phyloP scores from a whole-genome alignment of 2,888 invertebrate genomes.

The Phrixothrix hirtus region DNA sequence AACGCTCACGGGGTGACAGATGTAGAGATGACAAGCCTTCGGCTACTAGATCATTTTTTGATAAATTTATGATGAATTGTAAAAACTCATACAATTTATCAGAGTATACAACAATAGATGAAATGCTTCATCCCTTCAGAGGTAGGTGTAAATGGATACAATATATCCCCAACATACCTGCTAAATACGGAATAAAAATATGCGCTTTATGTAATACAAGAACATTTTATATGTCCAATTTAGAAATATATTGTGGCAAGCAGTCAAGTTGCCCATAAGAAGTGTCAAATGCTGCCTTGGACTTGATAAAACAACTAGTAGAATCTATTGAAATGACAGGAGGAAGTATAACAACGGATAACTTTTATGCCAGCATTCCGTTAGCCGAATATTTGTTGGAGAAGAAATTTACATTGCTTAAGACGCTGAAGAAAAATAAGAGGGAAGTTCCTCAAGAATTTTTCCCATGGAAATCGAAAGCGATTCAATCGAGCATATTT shows the following conservation, averaged over 20 bases:
- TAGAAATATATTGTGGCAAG: background rate
- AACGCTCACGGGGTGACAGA: background rate
- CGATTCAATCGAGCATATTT: too few species aligned
- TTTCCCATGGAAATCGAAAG: too few species aligned
- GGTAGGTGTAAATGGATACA: slow-evolving; percentile 2
- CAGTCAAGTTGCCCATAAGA: background rate
- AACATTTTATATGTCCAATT: too few species aligned
- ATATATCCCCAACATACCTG: slow-evolving; percentile 1
- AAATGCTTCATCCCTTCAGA: too few species aligned
- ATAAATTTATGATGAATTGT: slow-evolving; percentile 4
- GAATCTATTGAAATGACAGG: background rate
- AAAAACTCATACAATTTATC: slow-evolving; percentile 1
- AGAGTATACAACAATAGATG: too few species aligned
- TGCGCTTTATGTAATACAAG: too few species aligned
- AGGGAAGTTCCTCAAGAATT: too few species aligned
- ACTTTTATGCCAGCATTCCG: background rate
- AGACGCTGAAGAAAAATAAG: background rate
- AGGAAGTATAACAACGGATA: slow-evolving; percentile 1
- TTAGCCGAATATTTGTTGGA: slow-evolving; percentile 1
- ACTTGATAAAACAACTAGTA: background rate
- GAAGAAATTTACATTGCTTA: background rate
- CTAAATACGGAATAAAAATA: too few species aligned
- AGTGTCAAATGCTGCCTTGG: too few species aligned
- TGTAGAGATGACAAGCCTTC: background rate
- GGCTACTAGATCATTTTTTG: too few species aligned